Evolutionary conservation across 2,888 invertebrate genomes (phyloP), one percentile per base, ranked within the genome.

Genomic region (Halocaridina rubra): DNA sequence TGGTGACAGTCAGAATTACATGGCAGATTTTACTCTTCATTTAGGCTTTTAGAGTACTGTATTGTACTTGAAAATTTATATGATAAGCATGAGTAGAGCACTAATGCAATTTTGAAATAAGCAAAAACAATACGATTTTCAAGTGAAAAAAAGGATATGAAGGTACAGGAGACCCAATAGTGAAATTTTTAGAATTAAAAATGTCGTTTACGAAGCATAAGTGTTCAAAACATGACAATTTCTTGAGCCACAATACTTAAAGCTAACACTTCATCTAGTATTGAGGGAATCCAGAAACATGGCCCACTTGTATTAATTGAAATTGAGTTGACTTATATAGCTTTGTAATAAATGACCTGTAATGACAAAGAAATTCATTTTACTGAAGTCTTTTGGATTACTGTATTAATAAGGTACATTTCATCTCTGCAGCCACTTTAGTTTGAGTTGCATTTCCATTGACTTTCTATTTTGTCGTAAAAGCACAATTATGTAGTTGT

Each of bases 31-130:
- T 30, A 77, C 76, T 61, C 76, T 77, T 61, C 22, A 74, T 27
- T 46, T 27, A 46, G 72, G 39, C 19, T 53, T 75, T 53, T 69
- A 33, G 16, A 24, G 39, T 32, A 61, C 57, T 59, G 29, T 71
- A 71, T 29, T 29, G 61, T 27, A 75, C 57, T 72, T 53, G 53
- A 76, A 29, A 46, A 10, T 24, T 57, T n/a, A 29, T 19, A 57
- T 30, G 46, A 82, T 77, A 82, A 77, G 76, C 64, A 75, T 57
- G 57, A 81, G 53, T 32, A 64, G 59, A 77, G 77, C 71, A 75
- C 53, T 75, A 81, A 75, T 75, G n/a, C 59, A 53, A n/a, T 33
- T 39, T 61, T 61, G 39, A 74, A 61, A 29, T 19, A 77, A 57
- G n/a, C n/a, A 57, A 82, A 77, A 77, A 57, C 57, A 19, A 59